Base-by-base conservation (phyloP, 2,888 invertebrate genomes). In the Tuberolachnus salignus region DNA sequence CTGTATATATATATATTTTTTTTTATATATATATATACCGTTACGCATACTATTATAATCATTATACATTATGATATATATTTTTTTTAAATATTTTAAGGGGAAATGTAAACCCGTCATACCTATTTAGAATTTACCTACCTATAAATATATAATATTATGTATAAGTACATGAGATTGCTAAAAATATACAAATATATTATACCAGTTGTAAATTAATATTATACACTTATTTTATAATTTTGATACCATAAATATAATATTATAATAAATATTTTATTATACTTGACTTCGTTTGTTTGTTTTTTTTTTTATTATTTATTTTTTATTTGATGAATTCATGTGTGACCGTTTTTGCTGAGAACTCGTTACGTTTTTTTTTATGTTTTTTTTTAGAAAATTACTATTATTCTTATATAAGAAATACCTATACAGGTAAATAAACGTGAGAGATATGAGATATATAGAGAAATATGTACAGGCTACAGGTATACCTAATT, bases 341-440 rank as follows among this genome's bases (percentile, higher is more conserved):
- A 69, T 69, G 78, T 59, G 78, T 78, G 78, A 78, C 67, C 78
- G 21, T 21, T 63, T 4, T 16, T 34, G 21, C 51, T 69, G 51
- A 61, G n/a, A 69, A 51, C 49, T 59, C 14, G 23, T n/a, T 16
- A 16, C 13, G 10, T 10, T n/a, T n/a, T 16, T n/a, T 49, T 19
- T 23, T 75, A 59, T 67, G 57, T 57, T 67, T 74, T 74, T 46
- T 51, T 66, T 67, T 67, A 78, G 67, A 69, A 78, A 78, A 78
- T 67, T 51, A 69, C 46, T 69, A 61, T 51, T 69, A n/a, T 78
- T n/a, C n/a, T n/a, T 78, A 69, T 21, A 59, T 59, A 78, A 78
- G 49, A 57, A 42, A 10, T 19, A 53, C n/a, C 19, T 19, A 1
- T 10, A 21, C 2, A 74, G 42, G 51, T 61, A 59, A 69, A 78